Evolutionary conservation across 2,113 vertebrate genomes (phyloP), one percentile per base, ranked within the genome.

Genomic region (Ifrita kowaldi): DNA sequence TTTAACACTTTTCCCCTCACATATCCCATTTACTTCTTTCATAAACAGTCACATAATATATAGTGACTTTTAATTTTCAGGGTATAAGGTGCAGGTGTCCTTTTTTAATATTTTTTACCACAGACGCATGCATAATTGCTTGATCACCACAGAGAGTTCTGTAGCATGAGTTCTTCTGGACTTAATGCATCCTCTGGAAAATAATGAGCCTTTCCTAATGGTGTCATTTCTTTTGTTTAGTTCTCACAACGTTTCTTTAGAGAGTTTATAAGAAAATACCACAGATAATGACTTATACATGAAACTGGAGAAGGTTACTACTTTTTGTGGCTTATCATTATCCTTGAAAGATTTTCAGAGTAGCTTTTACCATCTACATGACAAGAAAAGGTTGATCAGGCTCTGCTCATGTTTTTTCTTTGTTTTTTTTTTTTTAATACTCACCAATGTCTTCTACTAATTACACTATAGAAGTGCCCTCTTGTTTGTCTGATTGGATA

Each of bases 401-500:
- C 9, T 75, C 52, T 64, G 16, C 5, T 41, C 3, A 0, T 30
- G 11, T 1, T 7, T 24, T 20, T 13, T 33, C 39, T 5, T 24
- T 46, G 9, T 23, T n/a, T 16, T 35, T 55, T 32, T 13, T 50
- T 49, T 52, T 19, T 1, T 14, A 8, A 18, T 50, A 6, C 89
- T 86, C 70, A 46, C 68, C 57, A 7, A 49, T 60, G 17, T 68
- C 60, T 84, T 9, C 1, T 35, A 5, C 32, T 90, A 62, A 85
- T 88, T 49, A 9, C 16, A 1, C 80, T 73, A 3, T 2, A 62
- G 59, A 88, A 91, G 55, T 62, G 70, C 92, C 55, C 85, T 96
- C 74, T 65, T 85, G 55, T 86, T 92, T 95, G 79, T 89, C 47
- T 90, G 96, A 97, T 49, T 95, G 71, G 90, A 83, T 49, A 49